These are phyloP conservation scores for Sminthurides bifidus DNA, from an alignment of 1,140 invertebrate species.

Conservation along the genomic window DNA sequence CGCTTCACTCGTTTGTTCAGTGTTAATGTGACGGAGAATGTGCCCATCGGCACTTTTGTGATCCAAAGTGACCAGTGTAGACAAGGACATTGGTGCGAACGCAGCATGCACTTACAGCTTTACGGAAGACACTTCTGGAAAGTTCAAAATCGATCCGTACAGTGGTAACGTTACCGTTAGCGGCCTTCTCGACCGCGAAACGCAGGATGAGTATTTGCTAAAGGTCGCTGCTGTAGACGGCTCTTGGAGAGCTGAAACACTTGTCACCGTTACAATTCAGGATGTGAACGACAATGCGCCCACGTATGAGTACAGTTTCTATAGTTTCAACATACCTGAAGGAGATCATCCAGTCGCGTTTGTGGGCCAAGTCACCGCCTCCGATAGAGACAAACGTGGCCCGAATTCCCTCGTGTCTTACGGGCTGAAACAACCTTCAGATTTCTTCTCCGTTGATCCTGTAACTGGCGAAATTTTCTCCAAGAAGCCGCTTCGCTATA, in stretches of 20 bases:
- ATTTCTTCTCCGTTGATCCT: constrained; percentile 79
- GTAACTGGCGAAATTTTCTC: constrained; percentile 79
- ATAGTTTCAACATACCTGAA: constrained; percentile 82
- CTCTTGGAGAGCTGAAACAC: constrained; percentile 75
- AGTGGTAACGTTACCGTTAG: constrained; percentile 85
- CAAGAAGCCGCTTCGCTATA: constrained; percentile 67
- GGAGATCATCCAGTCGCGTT: constrained; percentile 61
- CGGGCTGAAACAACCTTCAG: constrained; percentile 74
- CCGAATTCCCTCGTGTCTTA: constrained; percentile 91
- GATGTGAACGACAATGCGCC: constrained; percentile 87
- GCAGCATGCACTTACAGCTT: constrained; percentile 80
- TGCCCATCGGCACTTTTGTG: constrained; percentile 81
- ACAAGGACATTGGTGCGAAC: constrained; percentile 73
- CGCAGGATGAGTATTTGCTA: constrained; percentile 78
- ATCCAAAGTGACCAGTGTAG: constrained; percentile 81
- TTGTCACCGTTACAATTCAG: constrained; percentile 80
- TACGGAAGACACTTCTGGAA: constrained; percentile 71
- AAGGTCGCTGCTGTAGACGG: constrained; percentile 78
- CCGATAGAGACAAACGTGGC: constrained; percentile 79
- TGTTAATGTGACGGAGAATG: constrained; percentile 90
- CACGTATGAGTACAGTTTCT: constrained; percentile 73
- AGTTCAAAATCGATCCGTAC: constrained; percentile 74
- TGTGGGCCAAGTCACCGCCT: constrained; percentile 77
- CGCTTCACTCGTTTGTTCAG: constrained; percentile 83
- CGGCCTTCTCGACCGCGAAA: constrained; percentile 70